Evolutionary conservation across 2,797 vertebrate genomes (phyloP).

Genomic region (Iguana delicatissima): DNA sequence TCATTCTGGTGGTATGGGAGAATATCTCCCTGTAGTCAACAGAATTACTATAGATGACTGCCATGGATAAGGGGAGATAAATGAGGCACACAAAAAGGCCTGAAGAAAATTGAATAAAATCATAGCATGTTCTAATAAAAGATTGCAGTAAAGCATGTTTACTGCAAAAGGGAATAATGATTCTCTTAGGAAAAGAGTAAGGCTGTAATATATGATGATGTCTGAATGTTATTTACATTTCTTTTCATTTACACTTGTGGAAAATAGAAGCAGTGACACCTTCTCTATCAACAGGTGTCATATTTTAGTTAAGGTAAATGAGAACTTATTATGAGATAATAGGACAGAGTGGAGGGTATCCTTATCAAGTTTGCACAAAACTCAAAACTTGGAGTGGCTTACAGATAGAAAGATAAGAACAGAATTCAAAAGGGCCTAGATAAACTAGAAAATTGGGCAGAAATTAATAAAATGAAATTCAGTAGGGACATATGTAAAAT

Average conservation of each 20-base stretch:
- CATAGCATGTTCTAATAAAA: conserved; percentile 61
- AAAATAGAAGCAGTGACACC: not conserved
- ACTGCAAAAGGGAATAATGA: conserved; percentile 56
- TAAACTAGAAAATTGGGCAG: no score
- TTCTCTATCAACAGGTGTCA: conserved; percentile 14
- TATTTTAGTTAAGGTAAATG: conserved; percentile 28
- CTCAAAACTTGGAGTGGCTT: no score
- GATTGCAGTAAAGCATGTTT: conserved; percentile 31
- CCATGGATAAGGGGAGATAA: conserved; percentile 75
- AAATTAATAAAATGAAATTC: no score
- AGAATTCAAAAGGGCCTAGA: no score
- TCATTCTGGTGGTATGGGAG: conserved; percentile 57
- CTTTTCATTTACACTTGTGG: conserved; percentile 17
- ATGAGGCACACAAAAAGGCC: conserved; percentile 66
- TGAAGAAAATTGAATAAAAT: conserved; percentile 78
- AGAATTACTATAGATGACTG: conserved; percentile 67
- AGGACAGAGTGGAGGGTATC: not conserved
- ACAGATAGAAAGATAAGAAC: no score
- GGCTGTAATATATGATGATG: conserved; percentile 26
- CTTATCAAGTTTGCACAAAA: no score
- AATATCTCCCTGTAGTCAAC: conserved; percentile 46
- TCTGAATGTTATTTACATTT: conserved; percentile 54
- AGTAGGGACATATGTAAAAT: no score
- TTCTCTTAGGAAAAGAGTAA: conserved; percentile 53
- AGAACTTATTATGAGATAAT: conserved; percentile 1